These are phyloP conservation scores for Coleophora flavipennella DNA, from an alignment of 2,888 invertebrate species.

Conservation along the genomic window DNA sequence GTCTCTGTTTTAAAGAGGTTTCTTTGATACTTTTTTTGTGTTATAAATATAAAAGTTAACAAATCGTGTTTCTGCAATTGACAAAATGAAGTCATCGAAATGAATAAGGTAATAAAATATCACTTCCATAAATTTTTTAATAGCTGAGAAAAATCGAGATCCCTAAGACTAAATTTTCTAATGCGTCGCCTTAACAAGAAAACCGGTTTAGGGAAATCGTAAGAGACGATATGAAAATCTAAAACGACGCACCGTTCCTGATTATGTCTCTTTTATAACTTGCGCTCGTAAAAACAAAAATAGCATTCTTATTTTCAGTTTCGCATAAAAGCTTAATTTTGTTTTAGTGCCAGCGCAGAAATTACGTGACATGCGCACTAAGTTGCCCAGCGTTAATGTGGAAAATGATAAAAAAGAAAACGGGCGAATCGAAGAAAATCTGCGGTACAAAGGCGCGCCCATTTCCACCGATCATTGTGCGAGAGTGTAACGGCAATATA, in stretches of 20 bases:
- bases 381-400: conserved; percentile 11
- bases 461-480: conserved; percentile 48
- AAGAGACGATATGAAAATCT: conserved; percentile 24
- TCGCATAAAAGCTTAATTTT: conserved; percentile 4
- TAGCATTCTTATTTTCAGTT: conserved; percentile 8
- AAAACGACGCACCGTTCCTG: conserved; percentile 13
- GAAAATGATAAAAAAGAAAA: conserved; percentile 27
- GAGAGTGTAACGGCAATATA: conserved; percentile 34
- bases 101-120: no score
- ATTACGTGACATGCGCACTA: conserved; percentile 43
- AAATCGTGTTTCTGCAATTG: no score
- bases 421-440: conserved; percentile 58
- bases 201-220: conserved; percentile 30
- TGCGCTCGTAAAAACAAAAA: conserved; percentile 13
- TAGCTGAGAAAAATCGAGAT: no score
- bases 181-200: no score
- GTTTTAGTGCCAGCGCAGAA: conserved; percentile 3
- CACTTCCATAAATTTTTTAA: no score
- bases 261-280: conserved; percentile 14
- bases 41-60: no score
- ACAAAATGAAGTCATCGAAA: no score
- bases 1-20: no score
- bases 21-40: no score
- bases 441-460: conserved; percentile 44
- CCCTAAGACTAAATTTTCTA: no score